Evolutionary conservation across 2,797 vertebrate genomes (phyloP).

Genomic region (Psittacula derbiana): DNA sequence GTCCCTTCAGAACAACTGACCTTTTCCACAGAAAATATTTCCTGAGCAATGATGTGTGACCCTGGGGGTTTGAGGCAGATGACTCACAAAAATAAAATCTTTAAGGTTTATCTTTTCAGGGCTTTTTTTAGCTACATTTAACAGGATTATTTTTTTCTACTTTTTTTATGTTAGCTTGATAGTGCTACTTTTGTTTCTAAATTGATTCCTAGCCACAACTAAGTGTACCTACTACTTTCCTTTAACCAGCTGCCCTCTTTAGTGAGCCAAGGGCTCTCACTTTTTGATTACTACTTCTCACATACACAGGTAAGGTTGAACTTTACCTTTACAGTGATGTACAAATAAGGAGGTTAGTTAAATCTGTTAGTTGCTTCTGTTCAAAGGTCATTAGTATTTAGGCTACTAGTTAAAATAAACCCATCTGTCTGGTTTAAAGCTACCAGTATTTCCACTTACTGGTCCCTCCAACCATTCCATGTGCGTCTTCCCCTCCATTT

Average conservation of each 20-base stretch:
- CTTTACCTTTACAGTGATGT: not conserved
- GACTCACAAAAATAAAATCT: not conserved
- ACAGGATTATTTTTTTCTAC: not conserved
- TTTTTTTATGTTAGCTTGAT: not conserved
- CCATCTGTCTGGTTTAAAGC: not conserved
- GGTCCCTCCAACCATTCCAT: not conserved
- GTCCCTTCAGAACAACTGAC: not conserved
- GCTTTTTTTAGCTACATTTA: not conserved
- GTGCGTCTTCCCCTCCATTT: not conserved
- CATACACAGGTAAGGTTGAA: not conserved
- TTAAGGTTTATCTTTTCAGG: not conserved
- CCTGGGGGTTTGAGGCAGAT: not conserved
- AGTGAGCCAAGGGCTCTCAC: not conserved
- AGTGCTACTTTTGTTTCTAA: not conserved
- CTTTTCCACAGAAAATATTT: constrained; percentile 13
- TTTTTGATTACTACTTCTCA: not conserved
- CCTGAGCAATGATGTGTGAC: not conserved
- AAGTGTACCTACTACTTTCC: not conserved
- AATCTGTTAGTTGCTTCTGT: not conserved
- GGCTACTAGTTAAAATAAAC: not conserved
- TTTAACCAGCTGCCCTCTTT: not conserved
- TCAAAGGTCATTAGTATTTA: not conserved
- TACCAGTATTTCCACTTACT: not conserved
- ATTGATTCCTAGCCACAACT: not conserved
- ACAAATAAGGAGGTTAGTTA: not conserved